phyloP scores from a whole-genome alignment of 2,113 vertebrate species.

The Neodontobutis hainanensis region DNA sequence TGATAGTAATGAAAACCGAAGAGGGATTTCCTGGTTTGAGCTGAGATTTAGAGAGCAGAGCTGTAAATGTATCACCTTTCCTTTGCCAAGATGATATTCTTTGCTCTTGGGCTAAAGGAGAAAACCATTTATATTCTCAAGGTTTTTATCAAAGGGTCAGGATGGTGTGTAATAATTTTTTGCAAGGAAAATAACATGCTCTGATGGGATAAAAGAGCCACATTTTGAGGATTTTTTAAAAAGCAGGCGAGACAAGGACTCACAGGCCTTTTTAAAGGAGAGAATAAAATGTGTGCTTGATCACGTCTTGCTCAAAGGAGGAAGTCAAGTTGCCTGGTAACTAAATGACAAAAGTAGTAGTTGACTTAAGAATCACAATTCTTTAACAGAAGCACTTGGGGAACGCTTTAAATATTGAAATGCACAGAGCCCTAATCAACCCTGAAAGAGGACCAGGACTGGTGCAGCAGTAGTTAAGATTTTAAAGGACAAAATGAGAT shows the following conservation, averaged over 20 bases:
- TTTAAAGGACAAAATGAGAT: not conserved
- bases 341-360: conserved; percentile 20
- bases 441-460: conserved; percentile 16
- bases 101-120: conserved; percentile 29
- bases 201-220: conserved; percentile 18
- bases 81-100: conserved; percentile 15
- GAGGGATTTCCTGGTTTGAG: conserved; percentile 34
- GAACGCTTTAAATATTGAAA: conserved; percentile 15
- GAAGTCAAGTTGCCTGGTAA: conserved; percentile 56
- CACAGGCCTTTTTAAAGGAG: conserved; percentile 15
- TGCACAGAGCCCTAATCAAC: conserved; percentile 18
- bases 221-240: conserved; percentile 20
- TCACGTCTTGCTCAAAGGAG: conserved; percentile 27
- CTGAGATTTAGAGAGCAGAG: conserved; percentile 17
- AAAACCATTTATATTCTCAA: conserved; percentile 6
- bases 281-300: conserved; percentile 22
- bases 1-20: conserved; percentile 28
- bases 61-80: conserved; percentile 15
- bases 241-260: conserved; percentile 10
- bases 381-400: conserved; percentile 28
- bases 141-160: conserved; percentile 26
- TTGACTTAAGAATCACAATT: conserved; percentile 16
- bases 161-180: conserved; percentile 5
- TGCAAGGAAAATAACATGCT: conserved; percentile 22
- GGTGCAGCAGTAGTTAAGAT: not conserved